Evolutionary conservation across 2,113 vertebrate genomes (phyloP).

Genomic region (Rana temporaria): DNA sequence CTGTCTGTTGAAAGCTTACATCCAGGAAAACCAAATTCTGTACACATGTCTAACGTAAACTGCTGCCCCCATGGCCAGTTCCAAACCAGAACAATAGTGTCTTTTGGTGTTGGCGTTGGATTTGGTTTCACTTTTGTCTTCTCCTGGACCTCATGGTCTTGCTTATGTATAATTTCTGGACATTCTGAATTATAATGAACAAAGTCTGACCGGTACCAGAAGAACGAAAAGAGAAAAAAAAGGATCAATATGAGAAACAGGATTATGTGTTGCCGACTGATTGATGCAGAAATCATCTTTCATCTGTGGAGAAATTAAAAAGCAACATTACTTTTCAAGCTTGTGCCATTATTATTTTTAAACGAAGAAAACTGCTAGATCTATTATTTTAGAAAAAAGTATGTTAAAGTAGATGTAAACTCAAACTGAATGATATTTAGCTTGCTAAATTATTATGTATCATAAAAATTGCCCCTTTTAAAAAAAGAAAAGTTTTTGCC

Average conservation of each 20-base stretch:
- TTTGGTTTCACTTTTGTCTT: neutral
- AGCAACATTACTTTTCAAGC: too few relatives aligned
- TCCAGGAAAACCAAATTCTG: neutral
- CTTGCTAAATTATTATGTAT: too few relatives aligned
- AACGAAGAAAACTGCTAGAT: too few relatives aligned
- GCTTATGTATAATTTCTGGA: neutral
- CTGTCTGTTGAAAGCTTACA: neutral
- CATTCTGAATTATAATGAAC: neutral
- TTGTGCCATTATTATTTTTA: too few relatives aligned
- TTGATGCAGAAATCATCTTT: neutral
- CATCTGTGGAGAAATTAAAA: neutral
- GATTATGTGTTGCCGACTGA: neutral
- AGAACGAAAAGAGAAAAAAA: neutral
- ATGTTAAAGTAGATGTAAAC: too few relatives aligned
- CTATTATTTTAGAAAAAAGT: too few relatives aligned
- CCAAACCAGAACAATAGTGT: neutral
- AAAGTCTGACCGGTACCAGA: neutral
- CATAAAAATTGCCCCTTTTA: too few relatives aligned
- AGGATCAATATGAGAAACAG: neutral
- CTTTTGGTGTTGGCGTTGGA: neutral
- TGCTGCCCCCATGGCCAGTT: neutral
- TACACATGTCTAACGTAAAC: slow-evolving; percentile 9
- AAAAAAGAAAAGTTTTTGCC: too few relatives aligned
- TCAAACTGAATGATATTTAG: too few relatives aligned
- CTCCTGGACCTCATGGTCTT: neutral